Evolutionary conservation across 2,888 invertebrate genomes (phyloP), one percentile per base, ranked within the genome.

Genomic region (Ormyrus thymus): DNA sequence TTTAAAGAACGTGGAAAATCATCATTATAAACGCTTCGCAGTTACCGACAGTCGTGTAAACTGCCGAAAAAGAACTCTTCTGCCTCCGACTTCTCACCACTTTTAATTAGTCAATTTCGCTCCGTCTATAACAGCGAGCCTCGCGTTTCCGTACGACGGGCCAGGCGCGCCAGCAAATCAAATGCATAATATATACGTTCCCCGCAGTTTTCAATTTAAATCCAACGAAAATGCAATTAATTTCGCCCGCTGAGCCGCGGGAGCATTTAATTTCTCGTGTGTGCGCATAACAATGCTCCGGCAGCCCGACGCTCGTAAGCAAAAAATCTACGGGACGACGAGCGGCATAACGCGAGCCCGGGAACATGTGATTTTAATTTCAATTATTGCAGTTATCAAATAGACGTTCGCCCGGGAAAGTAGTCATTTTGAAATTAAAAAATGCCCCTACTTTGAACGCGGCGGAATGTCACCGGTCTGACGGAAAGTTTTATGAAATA

Each of bases 261-360:
- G 13, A 64, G 13, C 50, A n/a, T 64, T 64, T 64, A 64, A 64
- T 50, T 64, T 48, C 64, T 64, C 64, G 64, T 64, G 48, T 48
- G 48, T 50, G 64, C 64, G 48, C 64, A 64, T 50, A 64, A 64
- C 64, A 64, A 64, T 48, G 64, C 64, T 7, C 45, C 43, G 59
- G 5, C n/a, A 10, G 11, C 11, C 45, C 46, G 59, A 29, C 2
- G 50, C 13, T 29, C 3, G 13, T 29, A 50, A n/a, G 64, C 50
- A 64, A 48, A 64, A 64, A 64, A 45, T 1, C 9, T 13, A 0
- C 59, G 29, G 29, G 4, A 29, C 29, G 29, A 29, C 29, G 29
- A 29, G 29, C n/a, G n/a, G 1, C 1, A 29, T 29, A 29, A 4
- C 29, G 1, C 29, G 29, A 29, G 29, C 29, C 29, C n/a, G n/a